Base-by-base conservation (phyloP, 1,140 invertebrate species). In the Sesamia nonagrioides region DNA sequence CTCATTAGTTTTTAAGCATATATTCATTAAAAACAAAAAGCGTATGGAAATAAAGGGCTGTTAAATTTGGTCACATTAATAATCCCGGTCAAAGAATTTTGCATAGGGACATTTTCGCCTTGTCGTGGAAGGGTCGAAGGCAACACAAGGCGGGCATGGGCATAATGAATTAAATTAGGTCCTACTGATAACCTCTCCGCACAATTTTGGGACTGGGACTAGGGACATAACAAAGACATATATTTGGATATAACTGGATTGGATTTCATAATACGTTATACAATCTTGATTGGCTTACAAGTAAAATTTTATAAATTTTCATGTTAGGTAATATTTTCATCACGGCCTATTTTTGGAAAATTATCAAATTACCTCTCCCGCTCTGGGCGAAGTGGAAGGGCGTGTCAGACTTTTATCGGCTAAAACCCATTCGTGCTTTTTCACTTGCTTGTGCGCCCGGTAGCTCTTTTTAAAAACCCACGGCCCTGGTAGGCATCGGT, bases 111-210 rank as follows among this genome's bases (percentile, higher is more conserved):
- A 73, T 81, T 89, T 87, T 91, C 85, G 82, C 81, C 81, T 87
- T 82, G 78, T 83, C 80, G 80, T 72, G 83, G 80, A 89, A 90
- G 90, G 91, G 90, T 89, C 83, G 82, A 85, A 80, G 82, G 75
- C 84, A 80, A 85, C 82, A 85, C 79, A 82, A 85, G 88, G 84
- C 85, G 63, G 78, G 84, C 83, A 85, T 89, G 63, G 76, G 84
- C 84, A 85, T 89, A 92, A 93, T 93, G 88, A 93, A 93, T 92
- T 92, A 91, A 92, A 91, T 92, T 91, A 91, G 89, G 86, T 83
- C 84, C 84, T 79, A 80, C 81, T 90, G 89, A 91, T 92, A 92
- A 91, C 90, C 91, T 87, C 83, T 88, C 83, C 75, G 75, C 82
- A 77, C 88, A 91, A 91, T 91, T 90, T 89, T 86, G 82, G 81